Evolutionary conservation across 2,888 invertebrate species (phyloP), one percentile per base, ranked within the genome.

Genomic region (Uloborus plumipes): DNA sequence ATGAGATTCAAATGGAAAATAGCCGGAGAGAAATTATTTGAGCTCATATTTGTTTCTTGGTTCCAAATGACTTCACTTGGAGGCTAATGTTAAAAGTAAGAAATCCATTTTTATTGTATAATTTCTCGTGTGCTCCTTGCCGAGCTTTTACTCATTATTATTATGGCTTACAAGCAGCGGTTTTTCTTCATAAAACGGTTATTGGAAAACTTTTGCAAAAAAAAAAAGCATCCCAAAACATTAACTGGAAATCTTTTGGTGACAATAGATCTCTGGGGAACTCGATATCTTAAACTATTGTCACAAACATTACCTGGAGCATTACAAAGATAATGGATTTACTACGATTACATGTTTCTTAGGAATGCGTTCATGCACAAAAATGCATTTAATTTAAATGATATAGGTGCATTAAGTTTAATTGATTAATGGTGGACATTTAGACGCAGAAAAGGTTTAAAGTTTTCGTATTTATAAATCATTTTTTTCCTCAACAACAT

Each of bases 21-120:
- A 31, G 49, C 70, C 55, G 20, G 49, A 47, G 62, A 69, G 74
- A 69, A 79, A 80, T 80, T 80, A 80, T 80, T 69, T 80, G 62
- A 69, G 67, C 18, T 61, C 73, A 73, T 72, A 62, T 73, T 79
- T 79, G 79, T 80, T 80, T 80, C 74, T 74, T 74, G 74, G 79
- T 80, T 74, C 69, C 80, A 73, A 69, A 53, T 58, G 69, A 64
- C 62, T 80, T 74, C 66, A 69, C 74, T 69, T 74, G 31, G 69
- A 62, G 58, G 61, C 74, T 67, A 79, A 80, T 74, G 80, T 64
- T 69, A 74, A 80, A 74, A 80, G 67, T 66, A 71, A 79, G 73
- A 79, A 73, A 79, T 79, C 70, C 62, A 59, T 80, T 80, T 80
- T 80, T 69, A 74, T 80, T 74, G 74, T 64, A 80, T 80, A 80